Base-by-base conservation (phyloP, 2,113 vertebrate species). In the Lepisosteus osseus region DNA sequence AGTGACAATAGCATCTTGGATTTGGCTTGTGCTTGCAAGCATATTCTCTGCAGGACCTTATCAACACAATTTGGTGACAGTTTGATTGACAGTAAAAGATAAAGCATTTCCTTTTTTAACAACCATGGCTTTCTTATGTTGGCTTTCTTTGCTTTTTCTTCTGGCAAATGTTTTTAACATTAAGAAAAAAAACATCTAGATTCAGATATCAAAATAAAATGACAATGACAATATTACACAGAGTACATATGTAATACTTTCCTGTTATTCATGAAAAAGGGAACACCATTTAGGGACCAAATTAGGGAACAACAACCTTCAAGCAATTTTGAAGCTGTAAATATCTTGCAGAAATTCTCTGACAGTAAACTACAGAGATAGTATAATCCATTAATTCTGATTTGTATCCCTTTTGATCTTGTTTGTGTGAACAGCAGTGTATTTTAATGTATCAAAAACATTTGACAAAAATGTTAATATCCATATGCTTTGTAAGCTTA, bases 1-100 rank as follows among this genome's bases (percentile, higher is more conserved):
- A 29, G 15, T 68, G 54, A 68, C 41, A 65, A 65, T 42, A 65
- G 64, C 9, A 29, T 43, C 11, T 13, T 44, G 64, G 41, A 54
- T 54, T 54, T 54, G 66, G 47, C 51, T 67, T 67, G 14, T 54
- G 66, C 54, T 68, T 68, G 66, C 12, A 8, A 55, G 40, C 54
- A 40, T 54, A 41, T 68, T 68, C 51, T 55, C 8, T 55, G 66
- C 51, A 41, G 17, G 7, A 17, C 51, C 66, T 12, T 68, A 45
- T 68, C 66, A 68, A 54, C 66, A 55, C 66, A 68, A 74, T 81
- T 72, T 72, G 54, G 54, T 67, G 69, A 72, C 69, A 67, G 63
- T 78, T 70, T 81, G 72, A 81, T 71, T 81, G 76, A 70, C 79
- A 74, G 69, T 29, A 66, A 81, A 67, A 71, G 72, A 76, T 78